phyloP scores from a whole-genome alignment of 1,140 invertebrate genomes.

The Xylocopa sonorina region DNA sequence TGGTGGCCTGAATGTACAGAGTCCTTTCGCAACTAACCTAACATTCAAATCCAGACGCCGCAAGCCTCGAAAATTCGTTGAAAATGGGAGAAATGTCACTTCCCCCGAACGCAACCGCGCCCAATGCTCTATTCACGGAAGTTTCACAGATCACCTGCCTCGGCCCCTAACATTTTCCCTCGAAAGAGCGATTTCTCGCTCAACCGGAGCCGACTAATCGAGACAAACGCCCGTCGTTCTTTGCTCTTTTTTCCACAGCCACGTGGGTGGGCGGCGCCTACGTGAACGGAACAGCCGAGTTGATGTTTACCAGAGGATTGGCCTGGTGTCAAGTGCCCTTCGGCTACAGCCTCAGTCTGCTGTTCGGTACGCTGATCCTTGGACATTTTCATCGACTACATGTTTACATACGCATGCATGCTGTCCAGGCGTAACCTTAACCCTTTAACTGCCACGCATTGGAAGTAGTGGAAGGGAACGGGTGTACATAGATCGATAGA shows the following conservation, averaged over 20 bases:
- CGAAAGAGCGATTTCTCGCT: constrained; percentile 41
- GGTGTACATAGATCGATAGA: constrained; percentile 10
- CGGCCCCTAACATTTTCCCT: constrained; percentile 37
- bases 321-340: constrained; percentile 92
- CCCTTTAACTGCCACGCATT: constrained; percentile 19
- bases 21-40: no score
- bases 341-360: constrained; percentile 90
- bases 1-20: no score
- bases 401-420: not conserved
- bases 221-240: not conserved
- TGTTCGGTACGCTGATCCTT: constrained; percentile 84
- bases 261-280: constrained; percentile 93
- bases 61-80: not conserved
- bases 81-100: not conserved
- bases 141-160: constrained; percentile 23
- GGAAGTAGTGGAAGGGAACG: not conserved
- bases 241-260: constrained; percentile 78
- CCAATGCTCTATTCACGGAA: not conserved
- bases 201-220: constrained; percentile 28
- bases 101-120: not conserved
- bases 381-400: constrained; percentile 5
- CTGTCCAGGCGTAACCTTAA: constrained; percentile 19
- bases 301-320: constrained; percentile 86
- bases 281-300: constrained; percentile 92
- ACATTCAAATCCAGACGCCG: not conserved